A percentile compares a stretch with the other conserved stretches of the same genome.
phyloP scores from a whole-genome alignment of 2,113 vertebrate species.

The Meriones unguiculatus region DNA sequence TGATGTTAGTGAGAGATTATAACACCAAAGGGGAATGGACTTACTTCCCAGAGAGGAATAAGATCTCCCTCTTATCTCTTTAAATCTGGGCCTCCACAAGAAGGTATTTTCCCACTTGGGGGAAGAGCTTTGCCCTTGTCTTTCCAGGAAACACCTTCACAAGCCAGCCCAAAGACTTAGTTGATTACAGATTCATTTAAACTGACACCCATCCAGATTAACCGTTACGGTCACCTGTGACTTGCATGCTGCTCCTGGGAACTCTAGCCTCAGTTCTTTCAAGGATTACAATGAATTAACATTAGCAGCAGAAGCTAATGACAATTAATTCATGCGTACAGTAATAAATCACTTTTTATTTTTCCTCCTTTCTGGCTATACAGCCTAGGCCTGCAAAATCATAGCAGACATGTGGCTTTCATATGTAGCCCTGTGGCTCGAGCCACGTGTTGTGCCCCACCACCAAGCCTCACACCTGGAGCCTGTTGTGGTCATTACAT shows the following conservation, averaged over 20 bases:
- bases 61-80: not conserved
- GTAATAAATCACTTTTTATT: not conserved
- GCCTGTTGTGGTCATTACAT: not conserved
- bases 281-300: not conserved
- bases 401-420: not conserved
- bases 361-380: not conserved
- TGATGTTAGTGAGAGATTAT: not conserved
- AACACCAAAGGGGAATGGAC: not conserved
- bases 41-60: not conserved
- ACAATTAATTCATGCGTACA: not conserved
- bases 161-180: not conserved
- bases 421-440: rapidly evolving
- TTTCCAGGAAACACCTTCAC: not conserved
- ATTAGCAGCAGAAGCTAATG: not conserved
- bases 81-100: not conserved
- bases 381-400: not conserved
- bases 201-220: not conserved
- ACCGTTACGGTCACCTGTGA: not conserved
- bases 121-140: not conserved
- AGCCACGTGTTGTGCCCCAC: not conserved
- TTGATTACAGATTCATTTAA: not conserved
- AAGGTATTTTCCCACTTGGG: not conserved
- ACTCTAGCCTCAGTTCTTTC: not conserved
- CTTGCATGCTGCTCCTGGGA: not conserved
- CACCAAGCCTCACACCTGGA: not conserved